Evolutionary conservation across 2,113 vertebrate species (phyloP).

Genomic region (Chinchilla lanigera): DNA sequence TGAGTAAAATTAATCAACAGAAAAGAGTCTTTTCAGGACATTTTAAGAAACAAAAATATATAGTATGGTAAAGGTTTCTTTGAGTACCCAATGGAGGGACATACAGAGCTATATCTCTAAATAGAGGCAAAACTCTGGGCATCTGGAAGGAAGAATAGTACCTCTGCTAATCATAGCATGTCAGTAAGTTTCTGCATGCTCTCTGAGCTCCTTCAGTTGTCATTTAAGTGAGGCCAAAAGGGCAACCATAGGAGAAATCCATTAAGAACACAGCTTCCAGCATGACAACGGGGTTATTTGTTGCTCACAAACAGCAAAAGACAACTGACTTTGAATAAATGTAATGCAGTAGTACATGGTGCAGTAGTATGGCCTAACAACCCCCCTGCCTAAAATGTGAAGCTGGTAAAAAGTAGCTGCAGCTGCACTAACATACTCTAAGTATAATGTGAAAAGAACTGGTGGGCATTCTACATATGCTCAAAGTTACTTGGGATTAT

Average conservation of each 20-base stretch:
- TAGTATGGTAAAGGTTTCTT: neutral
- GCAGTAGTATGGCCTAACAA: neutral
- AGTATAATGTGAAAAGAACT: neutral
- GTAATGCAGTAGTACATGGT: neutral
- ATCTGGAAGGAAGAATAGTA: too few relatives aligned
- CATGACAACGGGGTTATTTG: neutral
- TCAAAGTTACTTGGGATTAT: too few relatives aligned
- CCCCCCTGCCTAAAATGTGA: neutral
- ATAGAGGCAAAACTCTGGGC: neutral
- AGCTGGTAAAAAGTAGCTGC: neutral
- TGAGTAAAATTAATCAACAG: neutral
- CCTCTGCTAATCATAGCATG: neutral
- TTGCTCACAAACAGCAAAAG: constrained; percentile 17
- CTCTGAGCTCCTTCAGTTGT: neutral
- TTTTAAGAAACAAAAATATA: neutral
- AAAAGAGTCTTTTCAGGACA: neutral
- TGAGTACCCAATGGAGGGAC: neutral
- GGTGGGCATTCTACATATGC: neutral
- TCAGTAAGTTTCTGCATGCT: neutral
- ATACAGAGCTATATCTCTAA: neutral
- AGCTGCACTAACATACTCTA: neutral
- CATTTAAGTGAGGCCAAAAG: neutral
- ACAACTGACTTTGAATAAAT: neutral
- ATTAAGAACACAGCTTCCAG: neutral
- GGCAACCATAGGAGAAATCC: neutral